These are phyloP conservation scores for Equus quagga DNA, from an alignment of 2,113 vertebrate species.

Conservation along the genomic window DNA sequence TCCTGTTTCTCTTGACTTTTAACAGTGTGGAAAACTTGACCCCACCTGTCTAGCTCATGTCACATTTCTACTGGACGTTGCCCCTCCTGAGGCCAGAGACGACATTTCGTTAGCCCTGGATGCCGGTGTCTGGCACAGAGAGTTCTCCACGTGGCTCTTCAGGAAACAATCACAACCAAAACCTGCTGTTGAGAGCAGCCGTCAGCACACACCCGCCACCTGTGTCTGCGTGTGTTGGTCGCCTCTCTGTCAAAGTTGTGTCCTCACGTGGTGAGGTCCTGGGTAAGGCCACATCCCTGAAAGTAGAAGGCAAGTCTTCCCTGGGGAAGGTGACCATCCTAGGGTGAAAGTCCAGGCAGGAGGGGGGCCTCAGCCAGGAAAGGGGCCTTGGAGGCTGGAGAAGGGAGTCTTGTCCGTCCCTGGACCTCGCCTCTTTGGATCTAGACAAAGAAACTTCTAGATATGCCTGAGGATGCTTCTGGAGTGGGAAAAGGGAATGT, in stretches of 20 bases:
- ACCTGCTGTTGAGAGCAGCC: not conserved
- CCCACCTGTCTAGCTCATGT: rapidly evolving
- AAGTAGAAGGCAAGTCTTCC: not conserved
- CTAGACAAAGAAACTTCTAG: not conserved
- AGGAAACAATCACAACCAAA: not conserved
- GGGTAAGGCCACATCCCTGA: not conserved
- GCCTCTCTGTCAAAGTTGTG: not conserved
- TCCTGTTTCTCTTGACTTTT: not conserved
- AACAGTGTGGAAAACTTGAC: not conserved
- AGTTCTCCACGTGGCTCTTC: not conserved
- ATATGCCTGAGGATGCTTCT: not conserved
- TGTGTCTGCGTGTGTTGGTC: not conserved
- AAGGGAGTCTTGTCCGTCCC: not conserved
- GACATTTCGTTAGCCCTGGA: not conserved
- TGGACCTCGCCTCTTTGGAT: not conserved
- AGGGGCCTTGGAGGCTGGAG: not conserved
- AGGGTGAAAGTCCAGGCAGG: not conserved
- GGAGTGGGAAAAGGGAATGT: not conserved
- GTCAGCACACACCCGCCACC: not conserved
- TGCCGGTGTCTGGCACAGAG: not conserved
- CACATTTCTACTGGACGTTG: not conserved
- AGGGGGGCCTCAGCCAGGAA: not conserved
- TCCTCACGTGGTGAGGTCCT: not conserved
- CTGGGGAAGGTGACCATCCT: not conserved
- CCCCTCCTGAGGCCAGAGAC: not conserved